Evolutionary conservation across 2,113 vertebrate species (phyloP).

Genomic region (Hippolais icterina): DNA sequence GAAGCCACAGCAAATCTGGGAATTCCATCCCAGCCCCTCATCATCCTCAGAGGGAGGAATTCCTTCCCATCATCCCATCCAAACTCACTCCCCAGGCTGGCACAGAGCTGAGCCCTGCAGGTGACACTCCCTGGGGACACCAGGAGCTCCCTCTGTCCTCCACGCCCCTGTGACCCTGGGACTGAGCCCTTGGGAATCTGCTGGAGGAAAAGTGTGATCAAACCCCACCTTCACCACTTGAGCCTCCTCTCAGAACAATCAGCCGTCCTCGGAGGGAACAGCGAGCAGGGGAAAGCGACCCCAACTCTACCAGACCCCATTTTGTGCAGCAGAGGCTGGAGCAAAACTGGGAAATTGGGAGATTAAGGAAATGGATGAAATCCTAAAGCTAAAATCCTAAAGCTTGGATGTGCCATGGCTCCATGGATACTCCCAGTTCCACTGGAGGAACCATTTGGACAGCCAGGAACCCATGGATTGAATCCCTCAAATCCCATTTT

Average conservation of each 20-base stretch:
- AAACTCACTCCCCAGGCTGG: neutral
- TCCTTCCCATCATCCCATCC: neutral
- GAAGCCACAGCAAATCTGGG: neutral
- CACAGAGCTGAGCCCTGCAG: neutral
- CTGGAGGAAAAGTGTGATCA: accelerated
- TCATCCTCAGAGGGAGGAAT: neutral
- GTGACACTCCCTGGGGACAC: neutral
- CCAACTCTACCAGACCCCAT: neutral
- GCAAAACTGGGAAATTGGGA: accelerated
- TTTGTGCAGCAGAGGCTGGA: accelerated
- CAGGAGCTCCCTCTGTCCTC: neutral
- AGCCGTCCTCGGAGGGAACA: neutral
- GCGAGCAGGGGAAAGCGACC: accelerated
- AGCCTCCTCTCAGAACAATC: neutral
- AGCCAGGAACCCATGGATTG: neutral
- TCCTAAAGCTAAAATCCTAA: no score
- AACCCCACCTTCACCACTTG: neutral
- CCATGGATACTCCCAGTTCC: neutral
- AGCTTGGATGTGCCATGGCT: neutral
- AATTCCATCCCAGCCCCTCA: neutral
- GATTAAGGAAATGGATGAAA: accelerated
- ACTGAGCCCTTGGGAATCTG: neutral
- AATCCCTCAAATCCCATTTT: neutral
- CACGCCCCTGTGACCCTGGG: accelerated
- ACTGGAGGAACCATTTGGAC: neutral